These are phyloP conservation scores for Aurelia sp. DNA, from an alignment of 30 jellyfish, hydroid and myxozoan genomes.

Conservation along the genomic window DNA sequence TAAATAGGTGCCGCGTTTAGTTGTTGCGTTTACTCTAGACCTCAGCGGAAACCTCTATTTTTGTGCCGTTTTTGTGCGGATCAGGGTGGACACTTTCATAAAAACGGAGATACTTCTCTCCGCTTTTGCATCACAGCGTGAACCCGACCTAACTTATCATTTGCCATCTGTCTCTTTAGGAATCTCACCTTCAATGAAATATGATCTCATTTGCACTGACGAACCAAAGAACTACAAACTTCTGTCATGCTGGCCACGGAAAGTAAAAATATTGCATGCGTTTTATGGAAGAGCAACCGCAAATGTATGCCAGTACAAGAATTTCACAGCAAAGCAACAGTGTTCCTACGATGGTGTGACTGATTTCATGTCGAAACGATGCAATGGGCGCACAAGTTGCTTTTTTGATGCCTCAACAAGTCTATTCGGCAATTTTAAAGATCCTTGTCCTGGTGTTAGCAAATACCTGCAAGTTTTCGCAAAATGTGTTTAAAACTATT, in stretches of 20 bases:
- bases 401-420: slow-evolving; percentile 31
- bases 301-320: slow-evolving; percentile 15
- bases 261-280: slow-evolving; percentile 30
- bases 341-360: slow-evolving; percentile 53
- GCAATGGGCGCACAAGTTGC: slow-evolving; percentile 45
- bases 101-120: too few species aligned
- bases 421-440: not conserved
- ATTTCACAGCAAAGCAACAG: not conserved
- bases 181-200: slow-evolving; percentile 3
- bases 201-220: slow-evolving; percentile 15
- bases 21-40: too few species aligned
- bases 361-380: not conserved
- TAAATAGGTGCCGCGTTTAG: too few species aligned
- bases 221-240: not conserved
- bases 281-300: slow-evolving; percentile 51
- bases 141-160: too few species aligned
- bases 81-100: too few species aligned
- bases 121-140: too few species aligned
- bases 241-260: slow-evolving; percentile 53
- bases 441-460: slow-evolving; percentile 45
- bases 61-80: too few species aligned
- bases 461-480: slow-evolving; percentile 44
- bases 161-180: not conserved
- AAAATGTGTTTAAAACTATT: not conserved
- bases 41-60: too few species aligned